Conservation (phyloP, 2,888 invertebrate species). For the Stenodema calcarata region DNA sequence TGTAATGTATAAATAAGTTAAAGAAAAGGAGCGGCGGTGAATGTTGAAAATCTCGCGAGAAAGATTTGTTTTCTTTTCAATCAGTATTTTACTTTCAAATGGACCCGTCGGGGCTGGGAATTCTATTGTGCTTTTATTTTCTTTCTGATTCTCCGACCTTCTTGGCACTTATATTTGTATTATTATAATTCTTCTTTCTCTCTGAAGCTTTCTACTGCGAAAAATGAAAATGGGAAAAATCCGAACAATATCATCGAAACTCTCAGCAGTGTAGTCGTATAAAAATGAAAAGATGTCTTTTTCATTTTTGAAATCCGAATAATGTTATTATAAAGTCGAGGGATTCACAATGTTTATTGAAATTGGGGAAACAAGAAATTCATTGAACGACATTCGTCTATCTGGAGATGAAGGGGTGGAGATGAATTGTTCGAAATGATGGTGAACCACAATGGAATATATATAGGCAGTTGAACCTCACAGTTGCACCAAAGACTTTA, state of each 20-base stretch:
- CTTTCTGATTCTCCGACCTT: not conserved
- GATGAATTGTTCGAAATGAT: too few species aligned
- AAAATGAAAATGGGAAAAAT: not conserved
- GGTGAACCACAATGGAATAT: too few species aligned
- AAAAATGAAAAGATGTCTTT: not conserved
- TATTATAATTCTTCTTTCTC: not conserved
- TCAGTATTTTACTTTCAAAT: slow-evolving; percentile 28
- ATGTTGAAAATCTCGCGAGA: slow-evolving; percentile 29
- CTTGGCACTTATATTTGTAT: not conserved
- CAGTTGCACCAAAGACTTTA: too few species aligned
- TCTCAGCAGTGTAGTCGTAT: not conserved
- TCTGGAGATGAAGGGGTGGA: too few species aligned
- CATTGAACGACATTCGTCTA: too few species aligned
- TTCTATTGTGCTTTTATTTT: not conserved
- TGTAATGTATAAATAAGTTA: slow-evolving; percentile 39
- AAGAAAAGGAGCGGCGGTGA: not conserved
- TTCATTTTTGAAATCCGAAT: not conserved
- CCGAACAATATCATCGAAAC: not conserved
- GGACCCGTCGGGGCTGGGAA: not conserved
- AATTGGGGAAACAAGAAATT: too few species aligned
- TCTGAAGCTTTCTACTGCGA: not conserved
- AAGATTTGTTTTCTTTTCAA: slow-evolving; percentile 36
- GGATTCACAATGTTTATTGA: too few species aligned
- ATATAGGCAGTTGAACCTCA: too few species aligned
- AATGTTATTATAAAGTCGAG: not conserved